Conservation (phyloP, 2,888 invertebrate genomes). For the Polylopha cassiicola region DNA sequence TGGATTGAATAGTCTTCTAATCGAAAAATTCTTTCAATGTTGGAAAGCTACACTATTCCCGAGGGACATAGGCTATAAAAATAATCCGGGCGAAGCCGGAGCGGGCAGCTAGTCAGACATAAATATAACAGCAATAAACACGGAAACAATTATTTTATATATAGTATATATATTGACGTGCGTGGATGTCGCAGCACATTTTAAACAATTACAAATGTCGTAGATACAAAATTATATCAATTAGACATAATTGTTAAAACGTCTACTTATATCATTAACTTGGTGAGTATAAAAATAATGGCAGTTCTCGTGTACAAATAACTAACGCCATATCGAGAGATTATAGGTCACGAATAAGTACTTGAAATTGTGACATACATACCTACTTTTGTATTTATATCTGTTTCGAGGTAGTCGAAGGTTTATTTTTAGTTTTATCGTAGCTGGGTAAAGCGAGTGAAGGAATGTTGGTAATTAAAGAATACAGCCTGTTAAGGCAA, state of each 20-base stretch:
- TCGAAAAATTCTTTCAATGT: too few species aligned
- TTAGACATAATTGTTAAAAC: too few species aligned
- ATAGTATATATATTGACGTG: constrained; percentile 3
- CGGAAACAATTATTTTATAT: too few species aligned
- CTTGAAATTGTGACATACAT: constrained; percentile 12
- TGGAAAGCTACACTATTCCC: too few species aligned
- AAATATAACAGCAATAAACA: too few species aligned
- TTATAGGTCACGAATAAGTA: constrained; percentile 8
- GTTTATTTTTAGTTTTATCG: constrained; percentile 14
- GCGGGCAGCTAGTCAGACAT: too few species aligned
- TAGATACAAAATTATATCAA: too few species aligned
- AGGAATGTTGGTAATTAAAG: constrained; percentile 10
- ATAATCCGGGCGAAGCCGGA: too few species aligned
- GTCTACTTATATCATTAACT: too few species aligned
- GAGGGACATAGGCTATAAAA: too few species aligned
- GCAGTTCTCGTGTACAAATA: background rate
- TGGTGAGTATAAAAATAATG: too few species aligned
- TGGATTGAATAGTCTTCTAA: too few species aligned
- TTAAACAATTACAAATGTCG: constrained; percentile 1
- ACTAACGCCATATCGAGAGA: constrained; percentile 1
- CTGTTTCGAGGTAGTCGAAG: constrained; percentile 7
- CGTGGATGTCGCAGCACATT: constrained; percentile 9
- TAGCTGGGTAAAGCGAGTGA: constrained; percentile 11
- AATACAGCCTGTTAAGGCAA: constrained; percentile 10
- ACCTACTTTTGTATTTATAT: constrained; percentile 10